A percentile compares a stretch with the other conserved stretches of the same genome.
Conservation (phyloP, 2,888 invertebrate species). For the Melanargia galathea region DNA sequence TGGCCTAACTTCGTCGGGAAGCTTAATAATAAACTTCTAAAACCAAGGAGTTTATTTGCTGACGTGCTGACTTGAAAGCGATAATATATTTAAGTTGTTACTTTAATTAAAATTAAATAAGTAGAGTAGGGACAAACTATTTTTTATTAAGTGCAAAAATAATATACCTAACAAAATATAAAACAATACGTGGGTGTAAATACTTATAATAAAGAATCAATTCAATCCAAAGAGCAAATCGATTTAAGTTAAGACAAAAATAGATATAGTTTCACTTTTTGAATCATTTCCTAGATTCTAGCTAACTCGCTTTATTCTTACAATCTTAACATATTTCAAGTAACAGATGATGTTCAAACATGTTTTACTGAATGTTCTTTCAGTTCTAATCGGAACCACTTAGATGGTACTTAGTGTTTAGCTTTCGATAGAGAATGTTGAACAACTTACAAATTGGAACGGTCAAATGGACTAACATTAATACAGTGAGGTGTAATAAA, state of each 20-base stretch:
- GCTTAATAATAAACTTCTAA: constrained; percentile 24
- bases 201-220: too few species aligned
- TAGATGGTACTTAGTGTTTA: neutral
- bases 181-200: too few species aligned
- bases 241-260: neutral
- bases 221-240: neutral
- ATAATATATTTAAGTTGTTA: constrained; percentile 8
- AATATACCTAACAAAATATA: neutral
- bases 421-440: constrained; percentile 1
- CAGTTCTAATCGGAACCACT: neutral
- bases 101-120: neutral
- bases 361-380: neutral
- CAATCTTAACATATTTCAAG: neutral
- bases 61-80: neutral
- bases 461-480: neutral
- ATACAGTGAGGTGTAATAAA: too few species aligned
- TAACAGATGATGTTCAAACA: neutral
- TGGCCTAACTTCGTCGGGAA: constrained; percentile 16
- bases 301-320: neutral
- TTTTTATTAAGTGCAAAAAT: neutral
- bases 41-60: constrained; percentile 21
- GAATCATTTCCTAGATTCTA: neutral
- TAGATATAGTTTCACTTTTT: neutral
- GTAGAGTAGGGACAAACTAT: neutral
- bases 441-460: neutral